Evolutionary conservation across 2,888 invertebrate genomes (phyloP).

Genomic region (Rhaphigaster nebulosa): DNA sequence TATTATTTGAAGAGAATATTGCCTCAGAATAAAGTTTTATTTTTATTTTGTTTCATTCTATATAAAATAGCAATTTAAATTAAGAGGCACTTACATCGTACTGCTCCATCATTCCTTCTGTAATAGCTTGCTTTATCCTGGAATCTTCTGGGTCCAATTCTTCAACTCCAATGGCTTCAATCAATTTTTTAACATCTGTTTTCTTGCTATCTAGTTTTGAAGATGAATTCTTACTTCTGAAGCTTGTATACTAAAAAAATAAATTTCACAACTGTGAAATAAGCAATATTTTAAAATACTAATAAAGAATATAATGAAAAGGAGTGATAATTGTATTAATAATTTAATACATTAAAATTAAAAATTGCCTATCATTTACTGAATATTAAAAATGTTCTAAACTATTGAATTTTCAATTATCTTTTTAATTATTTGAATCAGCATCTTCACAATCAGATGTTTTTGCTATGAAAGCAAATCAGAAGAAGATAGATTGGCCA

Average conservation of each 20-base stretch:
- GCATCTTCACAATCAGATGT: no score
- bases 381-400: no score
- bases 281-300: not conserved
- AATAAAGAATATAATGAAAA: not conserved
- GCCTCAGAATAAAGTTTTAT: no score
- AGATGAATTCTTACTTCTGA: conserved; percentile 2
- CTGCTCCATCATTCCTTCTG: conserved; percentile 77
- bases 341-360: not conserved
- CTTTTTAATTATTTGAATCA: no score
- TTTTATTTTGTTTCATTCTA: not conserved
- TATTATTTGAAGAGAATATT: no score
- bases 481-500: no score
- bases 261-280: not conserved
- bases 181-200: conserved; percentile 45
- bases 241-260: not conserved
- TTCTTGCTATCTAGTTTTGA: not conserved
- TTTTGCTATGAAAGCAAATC: no score
- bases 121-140: conserved; percentile 71
- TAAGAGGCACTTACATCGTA: conserved; percentile 72
- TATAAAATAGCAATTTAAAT: not conserved
- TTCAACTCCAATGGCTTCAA: conserved; percentile 67
- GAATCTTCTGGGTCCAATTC: conserved; percentile 70
- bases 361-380: no score
- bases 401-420: no score
- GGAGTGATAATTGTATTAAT: not conserved